Conservation (phyloP, 1,140 invertebrate species). For the Gryon sp. region DNA sequence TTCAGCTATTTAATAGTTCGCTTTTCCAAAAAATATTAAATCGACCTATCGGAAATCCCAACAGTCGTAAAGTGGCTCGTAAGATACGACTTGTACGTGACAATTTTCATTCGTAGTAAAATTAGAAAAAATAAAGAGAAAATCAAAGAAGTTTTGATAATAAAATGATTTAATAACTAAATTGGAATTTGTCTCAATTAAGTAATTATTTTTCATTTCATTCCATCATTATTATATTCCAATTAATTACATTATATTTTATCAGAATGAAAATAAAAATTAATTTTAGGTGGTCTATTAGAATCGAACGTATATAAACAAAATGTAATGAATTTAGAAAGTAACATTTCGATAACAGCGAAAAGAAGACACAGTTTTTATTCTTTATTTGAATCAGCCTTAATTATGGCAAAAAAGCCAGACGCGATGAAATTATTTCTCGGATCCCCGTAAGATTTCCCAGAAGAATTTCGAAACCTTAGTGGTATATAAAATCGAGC, state of each 20-base stretch:
- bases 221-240: no score
- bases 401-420: constrained; percentile 34
- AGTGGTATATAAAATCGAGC: constrained; percentile 45
- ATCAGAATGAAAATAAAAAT: no score
- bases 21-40: constrained; percentile 36
- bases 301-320: no score
- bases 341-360: no score
- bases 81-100: neutral
- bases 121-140: neutral
- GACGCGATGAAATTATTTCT: constrained; percentile 43
- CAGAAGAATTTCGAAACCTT: constrained; percentile 56
- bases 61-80: neutral
- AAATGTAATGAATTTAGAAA: no score
- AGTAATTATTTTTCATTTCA: no score
- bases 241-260: no score
- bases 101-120: neutral
- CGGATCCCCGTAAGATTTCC: constrained; percentile 49
- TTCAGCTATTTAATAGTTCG: neutral
- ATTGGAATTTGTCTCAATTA: no score
- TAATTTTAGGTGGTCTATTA: no score
- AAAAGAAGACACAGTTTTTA: no score
- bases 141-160: no score
- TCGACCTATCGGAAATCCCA: constrained; percentile 9
- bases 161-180: no score
- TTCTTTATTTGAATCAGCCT: constrained; percentile 10